phyloP scores from a whole-genome alignment of 2,888 invertebrate genomes.

The Sinotaia quadrata region DNA sequence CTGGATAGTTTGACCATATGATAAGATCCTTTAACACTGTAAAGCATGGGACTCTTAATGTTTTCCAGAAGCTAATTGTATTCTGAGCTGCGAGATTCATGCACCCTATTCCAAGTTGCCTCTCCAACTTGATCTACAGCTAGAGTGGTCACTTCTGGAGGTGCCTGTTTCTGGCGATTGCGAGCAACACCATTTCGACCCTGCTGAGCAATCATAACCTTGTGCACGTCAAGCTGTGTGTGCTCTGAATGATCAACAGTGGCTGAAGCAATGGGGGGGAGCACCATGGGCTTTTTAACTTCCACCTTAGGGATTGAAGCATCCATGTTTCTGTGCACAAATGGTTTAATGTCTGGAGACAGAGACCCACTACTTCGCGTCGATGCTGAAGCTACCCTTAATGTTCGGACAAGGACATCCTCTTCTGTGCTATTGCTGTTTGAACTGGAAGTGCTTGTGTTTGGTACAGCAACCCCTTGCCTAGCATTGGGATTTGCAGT shows the following conservation, averaged over 20 bases:
- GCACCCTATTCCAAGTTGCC: slow-evolving; percentile 48
- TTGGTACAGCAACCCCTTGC: not conserved
- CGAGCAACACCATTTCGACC: slow-evolving; percentile 31
- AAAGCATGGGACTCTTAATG: no score
- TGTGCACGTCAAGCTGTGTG: slow-evolving; percentile 46
- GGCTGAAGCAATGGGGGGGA: slow-evolving; percentile 38
- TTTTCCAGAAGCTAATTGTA: slow-evolving; percentile 47
- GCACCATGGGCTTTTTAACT: slow-evolving; percentile 42
- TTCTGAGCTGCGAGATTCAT: slow-evolving; percentile 59
- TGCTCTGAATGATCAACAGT: not conserved
- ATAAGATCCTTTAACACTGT: no score
- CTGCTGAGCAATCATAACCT: slow-evolving; percentile 40
- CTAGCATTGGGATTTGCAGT: not conserved
- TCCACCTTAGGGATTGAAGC: slow-evolving; percentile 10
- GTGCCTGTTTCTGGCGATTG: slow-evolving; percentile 43
- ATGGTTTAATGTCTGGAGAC: slow-evolving; percentile 55
- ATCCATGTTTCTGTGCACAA: slow-evolving; percentile 46
- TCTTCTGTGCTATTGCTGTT: not conserved
- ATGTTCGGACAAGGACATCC: slow-evolving; percentile 1
- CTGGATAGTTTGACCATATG: no score
- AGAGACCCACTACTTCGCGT: slow-evolving; percentile 48
- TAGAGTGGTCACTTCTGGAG: slow-evolving; percentile 50
- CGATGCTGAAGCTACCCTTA: slow-evolving; percentile 30
- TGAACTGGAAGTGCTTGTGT: not conserved
- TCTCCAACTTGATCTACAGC: slow-evolving; percentile 58